Evolutionary conservation across 2,113 vertebrate genomes (phyloP), one percentile per base, ranked within the genome.

Genomic region (Gyps fulvus): DNA sequence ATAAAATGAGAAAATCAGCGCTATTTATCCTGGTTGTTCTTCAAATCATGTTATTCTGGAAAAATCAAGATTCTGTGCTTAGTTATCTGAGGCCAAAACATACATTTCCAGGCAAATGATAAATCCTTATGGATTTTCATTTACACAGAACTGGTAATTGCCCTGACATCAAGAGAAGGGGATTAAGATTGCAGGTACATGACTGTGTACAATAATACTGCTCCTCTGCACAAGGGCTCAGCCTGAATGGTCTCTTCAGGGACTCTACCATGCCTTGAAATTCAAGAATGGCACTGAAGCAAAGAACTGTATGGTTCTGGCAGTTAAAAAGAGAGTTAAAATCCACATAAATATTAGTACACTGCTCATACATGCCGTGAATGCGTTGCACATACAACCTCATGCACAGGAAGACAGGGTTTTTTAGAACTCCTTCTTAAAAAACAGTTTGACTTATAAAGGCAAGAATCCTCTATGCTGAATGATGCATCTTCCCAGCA

Each of bases 71-170:
- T 55, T 61, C 25, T 26, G 18, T 91, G 21, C 65, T 97, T 62
- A 72, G 50, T 55, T 93, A 32, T 87, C 21, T 77, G 66, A 94
- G 12, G 7, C 10, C 36, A 73, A 94, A 97, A 29, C 19, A 21
- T 31, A 32, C 6, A 47, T 36, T 89, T 72, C 49, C 29, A 62
- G 26, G 3, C 19, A 92, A 67, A 83, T 29, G n/a, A 42, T 72
- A 87, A 89, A 94, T 95, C 49, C 32, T 70, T 31, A 19, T 29
- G 10, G 42, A 86, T 97, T 95, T 97, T 85, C 5, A 61, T 93
- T 97, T 87, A 38, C 42, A 83, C 23, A 45, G 63, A 90, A 83
- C 18, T 20, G n/a, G 7, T 71, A 54, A 94, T 74, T 2, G 5
- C 19, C 11, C 14, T 80, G 40, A n/a, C 6, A 1, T 89, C 67